Conservation (phyloP, 1,140 invertebrate genomes). For the Diachasma alloeum region DNA sequence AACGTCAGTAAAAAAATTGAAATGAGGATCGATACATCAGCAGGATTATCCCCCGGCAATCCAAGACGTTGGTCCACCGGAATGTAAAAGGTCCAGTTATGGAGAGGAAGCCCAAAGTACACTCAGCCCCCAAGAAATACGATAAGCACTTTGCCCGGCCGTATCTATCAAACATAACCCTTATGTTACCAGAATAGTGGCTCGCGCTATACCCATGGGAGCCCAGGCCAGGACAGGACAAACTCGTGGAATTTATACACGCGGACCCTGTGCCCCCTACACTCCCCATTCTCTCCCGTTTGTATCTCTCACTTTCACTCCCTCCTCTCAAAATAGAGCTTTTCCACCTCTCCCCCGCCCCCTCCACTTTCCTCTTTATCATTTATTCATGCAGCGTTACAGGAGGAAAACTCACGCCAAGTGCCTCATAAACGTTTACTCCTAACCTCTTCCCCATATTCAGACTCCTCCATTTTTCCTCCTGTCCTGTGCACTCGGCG, state of each 20-base stretch:
- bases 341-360: background rate
- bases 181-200: slow-evolving; percentile 51
- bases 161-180: slow-evolving; percentile 65
- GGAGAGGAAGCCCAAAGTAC: background rate
- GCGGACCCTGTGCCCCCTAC: slow-evolving; percentile 45
- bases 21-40: background rate
- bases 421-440: slow-evolving; percentile 33
- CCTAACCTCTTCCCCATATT: background rate
- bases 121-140: slow-evolving; percentile 53
- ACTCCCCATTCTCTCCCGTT: background rate
- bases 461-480: background rate
- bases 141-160: slow-evolving; percentile 62
- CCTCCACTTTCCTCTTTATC: slow-evolving; percentile 45
- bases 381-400: slow-evolving; percentile 63
- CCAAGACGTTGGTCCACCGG: background rate
- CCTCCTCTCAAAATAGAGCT: background rate
- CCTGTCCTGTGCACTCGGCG: slow-evolving; percentile 1
- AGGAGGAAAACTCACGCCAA: slow-evolving; percentile 56
- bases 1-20: too few species aligned
- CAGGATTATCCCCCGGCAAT: background rate
- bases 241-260: slow-evolving; percentile 61
- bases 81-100: background rate
- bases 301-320: slow-evolving; percentile 6
- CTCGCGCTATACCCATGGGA: slow-evolving; percentile 46
- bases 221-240: slow-evolving; percentile 49